Evolutionary conservation across 2,888 invertebrate genomes (phyloP), one percentile per base, ranked within the genome.

Genomic region (Sinopyrophorus schimmeli): DNA sequence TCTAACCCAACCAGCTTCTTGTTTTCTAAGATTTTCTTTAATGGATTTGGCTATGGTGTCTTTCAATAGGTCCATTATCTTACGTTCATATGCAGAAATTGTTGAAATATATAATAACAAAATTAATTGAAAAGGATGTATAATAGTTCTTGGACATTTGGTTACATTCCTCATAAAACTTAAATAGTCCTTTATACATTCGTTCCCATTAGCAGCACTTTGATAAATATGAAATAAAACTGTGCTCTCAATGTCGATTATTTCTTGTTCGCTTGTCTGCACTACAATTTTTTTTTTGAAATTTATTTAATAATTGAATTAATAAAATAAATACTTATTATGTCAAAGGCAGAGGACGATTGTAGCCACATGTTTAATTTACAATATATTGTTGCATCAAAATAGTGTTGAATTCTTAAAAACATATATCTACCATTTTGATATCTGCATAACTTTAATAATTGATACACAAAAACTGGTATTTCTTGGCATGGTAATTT

Each of bases 381-480:
- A 71, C 69, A 42, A 72, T 74, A 70, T 43, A 73, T 63, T 50
- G 67, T 62, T 12, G 63, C 31, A 5, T 59, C 62, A 62, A 74
- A 74, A 58, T 73, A 73, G 39, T 66, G 50, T 38, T 73, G 71
- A 30, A 74, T 53, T 47, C 61, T 63, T 20, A 70, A 48, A 56
- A 73, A 72, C 16, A 74, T 53, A 2, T 59, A 57, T 49, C 62
- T 59, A 37, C 68, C 60, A 58, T 70, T 75, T 39, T 74, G 70
- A 40, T 73, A 67, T 31, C 71, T 70, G 58, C 80, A 81, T 24
- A 85, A 70, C 42, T 75, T 80, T n/a, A 87, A 68, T 32, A 86
- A 64, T 59, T 87, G 86, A 70, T 85, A 83, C 0, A 83, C 77
- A 17, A 87, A 72, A 1, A 84, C 79, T 0, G 87, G 87, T 16